A percentile compares a stretch with the other conserved stretches of the same genome.
Conservation (phyloP, 2,113 vertebrate species). For the Cromileptes altivelis region DNA sequence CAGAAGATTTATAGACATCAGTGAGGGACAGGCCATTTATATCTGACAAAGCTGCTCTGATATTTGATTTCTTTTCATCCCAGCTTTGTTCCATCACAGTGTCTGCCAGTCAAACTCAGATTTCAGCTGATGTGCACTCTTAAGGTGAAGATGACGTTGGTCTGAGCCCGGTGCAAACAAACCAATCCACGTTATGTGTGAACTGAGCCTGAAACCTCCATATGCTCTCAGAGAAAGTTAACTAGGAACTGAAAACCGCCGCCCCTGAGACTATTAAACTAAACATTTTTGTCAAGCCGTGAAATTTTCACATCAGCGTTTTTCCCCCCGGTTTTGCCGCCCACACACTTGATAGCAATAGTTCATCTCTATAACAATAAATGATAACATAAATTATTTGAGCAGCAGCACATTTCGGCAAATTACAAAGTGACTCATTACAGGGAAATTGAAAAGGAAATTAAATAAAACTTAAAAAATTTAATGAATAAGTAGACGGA, state of each 20-base stretch:
- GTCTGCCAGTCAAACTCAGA: slow-evolving; percentile 18
- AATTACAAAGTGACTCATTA: slow-evolving; percentile 15
- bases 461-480: slow-evolving; percentile 13
- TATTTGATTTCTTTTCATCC: neutral
- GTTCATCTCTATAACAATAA: slow-evolving; percentile 5
- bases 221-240: neutral
- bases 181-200: neutral
- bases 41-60: slow-evolving; percentile 4
- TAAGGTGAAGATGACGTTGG: slow-evolving; percentile 13
- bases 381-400: slow-evolving; percentile 10
- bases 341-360: neutral
- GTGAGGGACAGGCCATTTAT: neutral
- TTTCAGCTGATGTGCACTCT: slow-evolving; percentile 24
- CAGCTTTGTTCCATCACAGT: neutral
- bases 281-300: neutral
- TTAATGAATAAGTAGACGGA: neutral
- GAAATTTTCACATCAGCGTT: neutral
- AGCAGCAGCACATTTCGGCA: neutral
- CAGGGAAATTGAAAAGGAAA: slow-evolving; percentile 8
- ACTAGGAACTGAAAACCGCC: neutral
- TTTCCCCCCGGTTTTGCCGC: neutral
- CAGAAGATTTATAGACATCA: neutral
- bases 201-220: neutral
- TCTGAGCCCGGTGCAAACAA: neutral
- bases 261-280: neutral